A percentile compares a stretch with the other conserved stretches of the same genome.
Conservation (phyloP, 2,888 invertebrate species). For the Trissonchulus sp. region DNA sequence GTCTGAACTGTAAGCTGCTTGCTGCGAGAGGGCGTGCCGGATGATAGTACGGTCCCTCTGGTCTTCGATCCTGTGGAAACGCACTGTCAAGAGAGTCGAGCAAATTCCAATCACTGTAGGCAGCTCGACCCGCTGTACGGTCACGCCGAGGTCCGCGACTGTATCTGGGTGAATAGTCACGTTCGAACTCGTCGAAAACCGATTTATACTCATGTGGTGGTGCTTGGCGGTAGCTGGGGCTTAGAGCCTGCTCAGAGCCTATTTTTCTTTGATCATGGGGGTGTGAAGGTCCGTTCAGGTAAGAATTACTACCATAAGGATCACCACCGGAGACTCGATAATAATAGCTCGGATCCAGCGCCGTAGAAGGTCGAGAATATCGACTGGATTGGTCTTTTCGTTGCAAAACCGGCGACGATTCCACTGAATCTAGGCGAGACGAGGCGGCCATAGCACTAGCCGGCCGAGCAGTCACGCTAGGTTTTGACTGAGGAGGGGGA, state of each 20-base stretch:
- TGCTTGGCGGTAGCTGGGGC: neutral
- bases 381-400: neutral
- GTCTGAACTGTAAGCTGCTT: neutral
- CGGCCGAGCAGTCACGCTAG: neutral
- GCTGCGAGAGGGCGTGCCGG: neutral
- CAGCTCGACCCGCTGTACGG: neutral
- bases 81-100: neutral
- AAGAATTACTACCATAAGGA: neutral
- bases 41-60: neutral
- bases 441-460: slow-evolving; percentile 5
- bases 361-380: neutral
- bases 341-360: neutral
- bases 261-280: neutral
- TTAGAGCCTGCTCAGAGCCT: neutral
- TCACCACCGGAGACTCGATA: no score
- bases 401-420: neutral
- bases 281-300: no score
- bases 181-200: neutral
- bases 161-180: neutral
- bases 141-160: neutral
- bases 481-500: neutral
- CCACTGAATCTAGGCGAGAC: neutral
- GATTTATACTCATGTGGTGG: neutral
- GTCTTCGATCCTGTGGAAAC: neutral
- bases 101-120: neutral